Conservation (phyloP, 1,140 invertebrate species). For the Drosophila dunni region DNA sequence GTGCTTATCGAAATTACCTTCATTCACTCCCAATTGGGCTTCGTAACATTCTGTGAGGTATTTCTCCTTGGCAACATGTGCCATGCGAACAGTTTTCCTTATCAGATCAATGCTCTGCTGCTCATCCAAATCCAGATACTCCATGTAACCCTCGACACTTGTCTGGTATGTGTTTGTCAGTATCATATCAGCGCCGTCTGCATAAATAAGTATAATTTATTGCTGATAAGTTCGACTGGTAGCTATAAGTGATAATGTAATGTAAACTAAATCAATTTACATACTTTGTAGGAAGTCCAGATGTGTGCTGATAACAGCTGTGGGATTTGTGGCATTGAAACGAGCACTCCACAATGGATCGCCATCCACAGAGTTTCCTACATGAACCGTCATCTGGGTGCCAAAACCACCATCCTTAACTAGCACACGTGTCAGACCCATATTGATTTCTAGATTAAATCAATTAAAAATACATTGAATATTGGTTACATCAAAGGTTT, state of each 20-base stretch:
- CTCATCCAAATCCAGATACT: constrained; percentile 88
- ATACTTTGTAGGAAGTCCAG: constrained; percentile 89
- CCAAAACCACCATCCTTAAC: constrained; percentile 92
- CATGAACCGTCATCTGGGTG: constrained; percentile 90
- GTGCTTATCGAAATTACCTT: constrained; percentile 51
- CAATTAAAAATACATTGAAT: no score
- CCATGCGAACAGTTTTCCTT: constrained; percentile 89
- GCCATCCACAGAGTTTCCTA: constrained; percentile 89
- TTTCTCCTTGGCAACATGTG: constrained; percentile 84
- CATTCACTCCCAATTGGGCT: constrained; percentile 51
- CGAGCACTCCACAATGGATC: constrained; percentile 93
- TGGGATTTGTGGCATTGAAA: constrained; percentile 90
- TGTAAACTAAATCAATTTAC: constrained; percentile 9
- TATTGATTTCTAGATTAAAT: constrained; percentile 12
- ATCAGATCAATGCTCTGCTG: constrained; percentile 90
- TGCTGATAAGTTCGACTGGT: constrained; percentile 29
- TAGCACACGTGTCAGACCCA: constrained; percentile 68
- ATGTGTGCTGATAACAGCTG: constrained; percentile 91
- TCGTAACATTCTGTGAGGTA: constrained; percentile 78
- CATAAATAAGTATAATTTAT: constrained; percentile 12
- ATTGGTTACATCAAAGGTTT: no score
- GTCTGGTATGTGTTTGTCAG: constrained; percentile 96
- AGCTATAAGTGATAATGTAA: constrained; percentile 27
- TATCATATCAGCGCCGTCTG: constrained; percentile 93
- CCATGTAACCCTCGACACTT: constrained; percentile 90